phyloP scores from a whole-genome alignment of 2,113 vertebrate species.

The Pagrus major region DNA sequence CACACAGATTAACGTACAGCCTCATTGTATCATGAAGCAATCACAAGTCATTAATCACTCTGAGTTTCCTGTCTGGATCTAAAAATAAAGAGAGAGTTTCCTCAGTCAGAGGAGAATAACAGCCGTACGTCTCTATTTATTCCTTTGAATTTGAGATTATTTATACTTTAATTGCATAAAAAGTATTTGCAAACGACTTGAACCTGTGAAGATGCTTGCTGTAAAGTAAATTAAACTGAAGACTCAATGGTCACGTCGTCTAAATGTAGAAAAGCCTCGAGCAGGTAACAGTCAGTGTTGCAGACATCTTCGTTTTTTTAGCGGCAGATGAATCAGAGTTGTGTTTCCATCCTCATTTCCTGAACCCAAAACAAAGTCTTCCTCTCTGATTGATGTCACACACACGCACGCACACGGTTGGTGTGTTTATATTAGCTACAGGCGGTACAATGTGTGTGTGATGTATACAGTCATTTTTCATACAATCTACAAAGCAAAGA shows the following conservation, averaged over 20 bases:
- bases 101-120: conserved; percentile 16
- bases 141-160: neutral
- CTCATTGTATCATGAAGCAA: neutral
- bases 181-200: too few relatives aligned
- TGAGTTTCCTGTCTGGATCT: conserved; percentile 35
- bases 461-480: neutral
- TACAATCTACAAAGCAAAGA: neutral
- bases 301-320: neutral
- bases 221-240: too few relatives aligned
- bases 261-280: too few relatives aligned
- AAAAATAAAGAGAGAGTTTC: conserved; percentile 37
- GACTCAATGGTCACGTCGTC: too few relatives aligned
- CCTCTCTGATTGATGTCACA: conserved; percentile 47
- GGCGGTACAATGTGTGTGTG: conserved; percentile 6
- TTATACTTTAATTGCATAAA: neutral
- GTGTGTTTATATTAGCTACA: neutral
- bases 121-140: neutral
- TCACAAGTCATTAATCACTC: conserved; percentile 34
- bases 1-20: conserved; percentile 1
- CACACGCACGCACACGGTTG: neutral
- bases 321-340: conserved; percentile 13
- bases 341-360: conserved; percentile 40
- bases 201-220: too few relatives aligned
- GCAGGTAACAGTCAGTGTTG: too few relatives aligned
- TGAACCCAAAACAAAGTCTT: conserved; percentile 49